Base-by-base conservation (phyloP, 64 coral and sea anemone species). In the Montipora cactus region DNA sequence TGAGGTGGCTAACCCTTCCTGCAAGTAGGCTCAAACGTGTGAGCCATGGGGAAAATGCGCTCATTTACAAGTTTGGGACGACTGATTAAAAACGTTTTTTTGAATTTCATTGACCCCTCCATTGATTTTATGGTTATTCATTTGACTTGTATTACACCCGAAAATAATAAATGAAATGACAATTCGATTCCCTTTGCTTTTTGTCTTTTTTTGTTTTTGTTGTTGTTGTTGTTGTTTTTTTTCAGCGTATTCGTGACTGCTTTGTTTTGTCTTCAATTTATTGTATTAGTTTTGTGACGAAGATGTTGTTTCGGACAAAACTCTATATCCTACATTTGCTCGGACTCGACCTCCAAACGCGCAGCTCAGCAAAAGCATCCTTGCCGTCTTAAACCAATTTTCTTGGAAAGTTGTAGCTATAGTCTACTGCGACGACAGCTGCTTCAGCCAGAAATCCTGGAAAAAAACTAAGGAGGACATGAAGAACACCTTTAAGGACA, bases 371-470 rank as follows among this genome's bases (percentile, higher is more conserved):
- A 89, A 79, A 45, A 96, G 95, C 20, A 70, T 96, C 7, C 21
- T 93, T 2, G 95, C 95, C 21, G 80, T 96, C 9, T 18, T 96
- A 49, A 96, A 93, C 67, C 93, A 59, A 69, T 96, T 93, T 77
- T 67, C 59, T 9, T 96, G 95, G 95, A 69, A 45, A 48, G 77
- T 58, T 14, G 95, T 96, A 2, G 95, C 86, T 6, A 80, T 96
- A 44, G 21, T 96, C 1, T 87, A 93, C 70, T 96, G 68, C 8
- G 57, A 69, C 18, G 85, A 83, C 1, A 14, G 18, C 68, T 82
- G 89, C 44, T 86, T 72, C 44, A 71, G 72, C 44, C 78, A 91
- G 7, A 23, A 81, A 22, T 21, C 67, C 0, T 96, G 95, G 95
- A 74, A 77, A 8, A 67, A 91, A 48, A 89, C 88, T 11, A 92